phyloP scores from a whole-genome alignment of 1,140 invertebrate species.

The Aphaenogaster floridana region DNA sequence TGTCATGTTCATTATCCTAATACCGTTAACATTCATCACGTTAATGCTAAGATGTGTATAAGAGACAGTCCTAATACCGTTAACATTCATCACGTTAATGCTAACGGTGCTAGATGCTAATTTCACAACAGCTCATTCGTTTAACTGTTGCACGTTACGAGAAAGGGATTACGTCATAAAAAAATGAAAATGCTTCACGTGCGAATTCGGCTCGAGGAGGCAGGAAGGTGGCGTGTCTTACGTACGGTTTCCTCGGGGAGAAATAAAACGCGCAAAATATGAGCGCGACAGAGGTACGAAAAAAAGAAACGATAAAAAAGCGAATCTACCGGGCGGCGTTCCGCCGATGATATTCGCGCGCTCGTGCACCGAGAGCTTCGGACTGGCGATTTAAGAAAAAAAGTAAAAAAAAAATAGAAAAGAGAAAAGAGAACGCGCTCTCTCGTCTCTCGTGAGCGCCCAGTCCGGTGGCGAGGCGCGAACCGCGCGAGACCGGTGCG shows the following conservation, averaged over 20 bases:
- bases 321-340: constrained; percentile 31
- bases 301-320: constrained; percentile 57
- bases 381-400: constrained; percentile 19
- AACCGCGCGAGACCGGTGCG: constrained; percentile 44
- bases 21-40: background rate
- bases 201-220: constrained; percentile 6
- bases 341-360: constrained; percentile 9
- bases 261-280: constrained; percentile 74
- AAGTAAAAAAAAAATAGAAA: constrained; percentile 22
- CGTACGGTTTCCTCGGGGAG: constrained; percentile 75
- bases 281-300: constrained; percentile 72
- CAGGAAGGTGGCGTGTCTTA: constrained; percentile 31
- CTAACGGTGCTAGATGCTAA: background rate
- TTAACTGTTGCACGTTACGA: background rate
- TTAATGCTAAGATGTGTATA: no score
- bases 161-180: background rate
- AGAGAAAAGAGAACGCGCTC: constrained; percentile 35
- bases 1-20: background rate
- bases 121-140: background rate
- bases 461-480: constrained; percentile 47
- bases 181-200: background rate
- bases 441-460: constrained; percentile 33
- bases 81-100: background rate
- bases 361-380: constrained; percentile 19
- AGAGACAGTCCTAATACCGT: background rate